A percentile compares a stretch with the other conserved stretches of the same genome.
Evolutionary conservation across 2,797 vertebrate species (phyloP).

Genomic region (Pristis pectinata): DNA sequence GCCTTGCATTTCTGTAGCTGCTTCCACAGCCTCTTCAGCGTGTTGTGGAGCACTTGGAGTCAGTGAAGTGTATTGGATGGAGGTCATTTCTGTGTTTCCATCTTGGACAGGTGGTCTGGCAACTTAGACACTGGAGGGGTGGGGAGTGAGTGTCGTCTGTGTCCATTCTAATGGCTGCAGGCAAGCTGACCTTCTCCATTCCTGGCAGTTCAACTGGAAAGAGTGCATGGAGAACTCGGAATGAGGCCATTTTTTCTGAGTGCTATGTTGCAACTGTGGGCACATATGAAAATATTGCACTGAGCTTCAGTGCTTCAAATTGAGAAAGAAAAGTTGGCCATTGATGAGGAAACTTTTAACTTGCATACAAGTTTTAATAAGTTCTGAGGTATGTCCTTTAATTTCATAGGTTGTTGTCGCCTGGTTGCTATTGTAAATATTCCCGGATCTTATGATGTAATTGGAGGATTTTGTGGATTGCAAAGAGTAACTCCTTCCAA

Average conservation of each 20-base stretch:
- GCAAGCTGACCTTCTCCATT: not conserved
- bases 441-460: not conserved
- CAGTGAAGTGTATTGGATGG: no score
- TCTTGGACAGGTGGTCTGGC: no score
- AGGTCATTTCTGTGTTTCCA: no score
- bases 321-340: not conserved
- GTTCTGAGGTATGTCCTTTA: not conserved
- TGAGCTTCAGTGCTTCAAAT: not conserved
- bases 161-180: not conserved
- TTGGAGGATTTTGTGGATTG: not conserved
- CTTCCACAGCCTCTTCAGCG: not conserved
- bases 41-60: no score
- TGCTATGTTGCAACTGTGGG: not conserved
- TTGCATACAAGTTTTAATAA: not conserved
- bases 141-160: no score
- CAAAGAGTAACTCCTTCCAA: not conserved
- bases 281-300: not conserved
- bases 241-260: not conserved
- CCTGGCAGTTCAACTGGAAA: not conserved
- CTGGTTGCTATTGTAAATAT: not conserved
- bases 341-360: not conserved
- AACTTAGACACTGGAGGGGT: no score
- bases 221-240: not conserved
- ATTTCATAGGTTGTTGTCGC: not conserved
- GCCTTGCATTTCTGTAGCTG: not conserved